Conservation (phyloP, 1,140 invertebrate genomes). For the Panulirus ornatus region DNA sequence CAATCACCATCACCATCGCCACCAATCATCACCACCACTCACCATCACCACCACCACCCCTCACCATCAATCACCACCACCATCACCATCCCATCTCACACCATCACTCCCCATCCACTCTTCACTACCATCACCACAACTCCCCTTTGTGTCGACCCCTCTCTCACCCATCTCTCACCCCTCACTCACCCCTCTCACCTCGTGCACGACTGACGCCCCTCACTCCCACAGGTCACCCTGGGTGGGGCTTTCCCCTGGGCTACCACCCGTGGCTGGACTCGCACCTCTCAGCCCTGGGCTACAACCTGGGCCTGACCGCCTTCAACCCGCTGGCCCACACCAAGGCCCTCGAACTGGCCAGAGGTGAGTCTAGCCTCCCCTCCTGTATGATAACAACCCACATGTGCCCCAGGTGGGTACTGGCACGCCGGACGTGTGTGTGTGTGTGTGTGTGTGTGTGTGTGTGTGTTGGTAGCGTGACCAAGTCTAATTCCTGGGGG, state of each 20-base stretch:
- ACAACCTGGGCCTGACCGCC: constrained; percentile 62
- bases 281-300: constrained; percentile 58
- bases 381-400: too few relatives aligned
- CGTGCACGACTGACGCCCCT: neutral
- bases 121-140: neutral
- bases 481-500: neutral
- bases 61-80: neutral
- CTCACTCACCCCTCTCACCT: neutral
- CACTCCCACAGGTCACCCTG: constrained; percentile 46
- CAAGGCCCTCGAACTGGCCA: constrained; percentile 61
- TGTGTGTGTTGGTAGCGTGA: neutral
- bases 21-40: neutral
- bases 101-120: neutral
- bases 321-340: constrained; percentile 66
- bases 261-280: constrained; percentile 67
- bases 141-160: neutral
- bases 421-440: too few relatives aligned
- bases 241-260: constrained; percentile 63
- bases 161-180: neutral
- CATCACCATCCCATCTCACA: neutral
- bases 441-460: neutral
- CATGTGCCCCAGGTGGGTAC: too few relatives aligned
- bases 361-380: constrained; percentile 54
- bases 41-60: neutral
- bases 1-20: neutral